Percentiles rank a stretch among this genome's conserved stretches.
These are phyloP conservation scores for Chamaetylas fuelleborni DNA, from an alignment of 2,113 vertebrate genomes.

Conservation along the genomic window DNA sequence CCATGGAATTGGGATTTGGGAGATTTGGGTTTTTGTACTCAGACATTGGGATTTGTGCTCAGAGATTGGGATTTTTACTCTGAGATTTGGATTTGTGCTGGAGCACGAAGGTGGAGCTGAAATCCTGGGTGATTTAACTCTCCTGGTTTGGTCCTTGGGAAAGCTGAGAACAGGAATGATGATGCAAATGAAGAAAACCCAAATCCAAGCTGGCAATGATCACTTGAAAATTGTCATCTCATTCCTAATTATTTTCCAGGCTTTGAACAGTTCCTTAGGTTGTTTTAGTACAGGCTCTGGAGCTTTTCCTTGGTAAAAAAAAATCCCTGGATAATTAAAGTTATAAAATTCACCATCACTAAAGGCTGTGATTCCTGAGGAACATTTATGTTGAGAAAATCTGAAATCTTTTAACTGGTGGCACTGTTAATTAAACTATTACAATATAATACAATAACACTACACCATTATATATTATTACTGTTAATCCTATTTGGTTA, in stretches of 20 bases:
- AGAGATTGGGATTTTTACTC: not conserved
- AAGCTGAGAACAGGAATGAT: not conserved
- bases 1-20: not conserved
- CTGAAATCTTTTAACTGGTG: not conserved
- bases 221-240: not conserved
- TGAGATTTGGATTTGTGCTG: not conserved
- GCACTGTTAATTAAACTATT: not conserved
- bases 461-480: not conserved
- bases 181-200: not conserved
- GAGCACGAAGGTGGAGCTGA: not conserved
- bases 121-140: accelerated
- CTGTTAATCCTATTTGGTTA: not conserved
- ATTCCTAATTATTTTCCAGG: not conserved
- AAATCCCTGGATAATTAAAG: not conserved
- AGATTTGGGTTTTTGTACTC: no score
- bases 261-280: not conserved
- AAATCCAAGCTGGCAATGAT: not conserved
- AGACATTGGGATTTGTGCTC: no score
- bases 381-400: not conserved
- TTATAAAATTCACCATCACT: not conserved
- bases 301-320: not conserved
- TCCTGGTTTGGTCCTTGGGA: not conserved
- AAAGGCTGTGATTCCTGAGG: not conserved
- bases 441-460: not conserved
- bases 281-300: not conserved